phyloP scores from a whole-genome alignment of 2,797 vertebrate species.

The Loris lydekkerianus region DNA sequence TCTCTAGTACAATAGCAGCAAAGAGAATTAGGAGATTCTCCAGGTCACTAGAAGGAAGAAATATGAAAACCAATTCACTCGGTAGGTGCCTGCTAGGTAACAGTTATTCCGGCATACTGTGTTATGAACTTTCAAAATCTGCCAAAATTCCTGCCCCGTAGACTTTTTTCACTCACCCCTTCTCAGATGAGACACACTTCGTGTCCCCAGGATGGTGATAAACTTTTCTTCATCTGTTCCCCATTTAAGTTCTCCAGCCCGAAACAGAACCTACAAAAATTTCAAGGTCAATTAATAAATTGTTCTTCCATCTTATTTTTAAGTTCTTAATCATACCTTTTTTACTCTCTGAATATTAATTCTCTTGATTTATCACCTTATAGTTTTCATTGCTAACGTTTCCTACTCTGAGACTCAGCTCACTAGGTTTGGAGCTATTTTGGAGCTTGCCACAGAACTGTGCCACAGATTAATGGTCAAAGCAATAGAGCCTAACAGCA shows the following conservation, averaged over 20 bases:
- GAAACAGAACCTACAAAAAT: constrained; percentile 92
- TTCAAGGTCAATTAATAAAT: neutral
- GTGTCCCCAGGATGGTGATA: constrained; percentile 95
- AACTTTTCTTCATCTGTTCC: constrained; percentile 98
- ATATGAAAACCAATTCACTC: neutral
- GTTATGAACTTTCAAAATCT: neutral
- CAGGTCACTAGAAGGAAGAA: neutral
- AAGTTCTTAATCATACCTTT: neutral
- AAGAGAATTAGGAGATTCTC: neutral
- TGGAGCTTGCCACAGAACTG: neutral
- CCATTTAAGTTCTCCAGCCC: constrained; percentile 95
- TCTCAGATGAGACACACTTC: constrained; percentile 93
- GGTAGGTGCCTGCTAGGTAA: fast-evolving
- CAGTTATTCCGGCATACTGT: neutral
- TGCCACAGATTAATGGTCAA: neutral
- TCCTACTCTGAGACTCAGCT: neutral
- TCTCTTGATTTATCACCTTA: no score
- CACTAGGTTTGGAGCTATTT: neutral
- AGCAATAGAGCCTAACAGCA: fast-evolving
- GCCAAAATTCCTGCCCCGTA: neutral
- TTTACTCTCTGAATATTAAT: neutral
- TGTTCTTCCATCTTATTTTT: no score
- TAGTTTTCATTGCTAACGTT: neutral
- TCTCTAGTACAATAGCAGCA: neutral
- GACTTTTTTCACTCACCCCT: constrained; percentile 89